These are phyloP conservation scores for Tinea semifulvella DNA, from an alignment of 2,888 invertebrate species.

Conservation along the genomic window DNA sequence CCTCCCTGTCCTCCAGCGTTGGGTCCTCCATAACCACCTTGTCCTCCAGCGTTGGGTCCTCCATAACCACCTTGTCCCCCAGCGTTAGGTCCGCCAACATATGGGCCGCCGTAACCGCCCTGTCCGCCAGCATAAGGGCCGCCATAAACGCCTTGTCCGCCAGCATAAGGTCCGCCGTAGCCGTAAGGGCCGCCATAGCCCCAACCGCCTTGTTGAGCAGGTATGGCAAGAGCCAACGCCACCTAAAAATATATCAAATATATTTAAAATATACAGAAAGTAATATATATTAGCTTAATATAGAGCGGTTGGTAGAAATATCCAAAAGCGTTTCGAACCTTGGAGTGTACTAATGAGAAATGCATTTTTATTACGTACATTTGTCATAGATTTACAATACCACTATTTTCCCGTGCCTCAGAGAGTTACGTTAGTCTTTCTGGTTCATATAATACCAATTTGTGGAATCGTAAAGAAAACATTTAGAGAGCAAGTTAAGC, in stretches of 20 bases:
- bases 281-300: too few species aligned
- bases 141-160: constrained; percentile 22
- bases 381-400: too few species aligned
- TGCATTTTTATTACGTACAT: too few species aligned
- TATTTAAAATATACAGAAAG: background rate
- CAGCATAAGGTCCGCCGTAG: constrained; percentile 21
- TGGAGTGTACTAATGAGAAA: too few species aligned
- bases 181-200: too few species aligned
- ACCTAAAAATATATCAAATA: constrained; percentile 27
- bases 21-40: constrained; percentile 21
- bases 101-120: constrained; percentile 20
- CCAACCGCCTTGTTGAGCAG: constrained; percentile 18
- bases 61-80: constrained; percentile 19
- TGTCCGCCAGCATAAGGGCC: constrained; percentile 19
- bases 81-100: constrained; percentile 17
- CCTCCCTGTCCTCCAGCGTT: constrained; percentile 18
- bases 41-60: constrained; percentile 19
- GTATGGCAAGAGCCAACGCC: constrained; percentile 35
- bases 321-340: too few species aligned
- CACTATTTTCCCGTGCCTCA: too few species aligned
- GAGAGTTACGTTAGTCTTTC: too few species aligned
- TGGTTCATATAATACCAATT: too few species aligned
- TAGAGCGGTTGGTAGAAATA: too few species aligned
- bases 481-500: too few species aligned
- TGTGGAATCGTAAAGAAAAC: too few species aligned